A percentile compares a stretch with the other conserved stretches of the same genome.
phyloP scores from a whole-genome alignment of 2,888 invertebrate genomes.

The Dryomyza anilis region DNA sequence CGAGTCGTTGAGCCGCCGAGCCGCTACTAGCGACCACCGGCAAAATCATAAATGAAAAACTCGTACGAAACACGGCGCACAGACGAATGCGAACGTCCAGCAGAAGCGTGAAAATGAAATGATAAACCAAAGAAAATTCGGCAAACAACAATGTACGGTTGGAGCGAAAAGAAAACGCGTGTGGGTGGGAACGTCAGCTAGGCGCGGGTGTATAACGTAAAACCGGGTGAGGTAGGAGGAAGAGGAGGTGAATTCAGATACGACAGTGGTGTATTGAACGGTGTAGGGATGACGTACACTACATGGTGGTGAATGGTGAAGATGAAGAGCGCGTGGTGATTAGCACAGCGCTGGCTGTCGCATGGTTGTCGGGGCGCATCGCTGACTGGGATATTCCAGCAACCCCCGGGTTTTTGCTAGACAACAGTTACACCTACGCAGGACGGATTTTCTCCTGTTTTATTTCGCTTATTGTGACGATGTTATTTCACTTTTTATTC shows the following conservation, averaged over 20 bases:
- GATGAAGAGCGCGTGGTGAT: neutral
- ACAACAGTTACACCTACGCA: slow-evolving; percentile 23
- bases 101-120: slow-evolving; percentile 10
- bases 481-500: no score
- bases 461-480: no score
- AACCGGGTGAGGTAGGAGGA: no score
- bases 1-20: slow-evolving; percentile 57
- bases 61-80: slow-evolving; percentile 7
- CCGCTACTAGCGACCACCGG: slow-evolving; percentile 53
- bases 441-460: neutral
- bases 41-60: slow-evolving; percentile 54
- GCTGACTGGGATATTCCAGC: neutral
- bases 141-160: slow-evolving; percentile 17
- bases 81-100: slow-evolving; percentile 21
- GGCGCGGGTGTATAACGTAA: no score
- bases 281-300: no score
- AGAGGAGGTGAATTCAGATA: neutral
- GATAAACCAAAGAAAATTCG: slow-evolving; percentile 21
- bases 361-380: neutral
- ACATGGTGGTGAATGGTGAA: neutral
- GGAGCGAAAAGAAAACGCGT: neutral
- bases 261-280: slow-evolving; percentile 3
- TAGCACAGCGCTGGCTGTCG: neutral
- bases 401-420: slow-evolving; percentile 24
- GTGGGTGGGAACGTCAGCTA: slow-evolving; percentile 1